Evolutionary conservation across 1,140 invertebrate genomes (phyloP).

Genomic region (Drosophila pruinosa): DNA sequence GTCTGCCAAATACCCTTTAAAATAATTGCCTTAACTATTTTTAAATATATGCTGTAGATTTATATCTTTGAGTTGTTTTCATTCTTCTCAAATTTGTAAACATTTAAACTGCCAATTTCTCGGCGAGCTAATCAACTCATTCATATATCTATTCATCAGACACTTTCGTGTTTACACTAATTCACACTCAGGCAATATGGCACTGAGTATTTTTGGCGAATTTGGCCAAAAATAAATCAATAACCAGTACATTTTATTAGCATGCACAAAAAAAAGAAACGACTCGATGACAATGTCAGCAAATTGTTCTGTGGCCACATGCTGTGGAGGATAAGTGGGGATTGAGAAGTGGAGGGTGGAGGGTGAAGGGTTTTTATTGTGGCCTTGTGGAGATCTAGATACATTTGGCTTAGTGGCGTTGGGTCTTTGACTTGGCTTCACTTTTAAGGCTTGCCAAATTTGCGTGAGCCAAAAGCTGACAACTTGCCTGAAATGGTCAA

Average conservation of each 20-base stretch:
- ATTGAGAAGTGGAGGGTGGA: too few relatives aligned
- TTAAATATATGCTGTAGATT: too few relatives aligned
- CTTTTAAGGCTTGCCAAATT: slow-evolving; percentile 42
- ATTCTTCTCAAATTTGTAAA: too few relatives aligned
- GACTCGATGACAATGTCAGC: slow-evolving; percentile 10
- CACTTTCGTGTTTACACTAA: not conserved
- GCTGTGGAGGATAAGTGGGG: not conserved
- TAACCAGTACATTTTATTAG: not conserved
- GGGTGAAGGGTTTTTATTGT: slow-evolving; percentile 9
- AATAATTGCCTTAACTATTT: too few relatives aligned
- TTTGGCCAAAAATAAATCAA: slow-evolving; percentile 11
- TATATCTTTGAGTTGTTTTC: too few relatives aligned
- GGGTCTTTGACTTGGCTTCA: slow-evolving; percentile 35
- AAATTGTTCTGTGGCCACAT: slow-evolving; percentile 5
- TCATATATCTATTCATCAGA: too few relatives aligned
- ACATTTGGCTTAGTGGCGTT: not conserved
- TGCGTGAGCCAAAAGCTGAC: slow-evolving; percentile 14
- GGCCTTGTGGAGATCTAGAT: slow-evolving; percentile 30
- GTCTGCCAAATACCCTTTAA: not conserved
- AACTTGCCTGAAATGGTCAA: slow-evolving; percentile 39
- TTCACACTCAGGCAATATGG: not conserved
- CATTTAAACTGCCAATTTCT: too few relatives aligned
- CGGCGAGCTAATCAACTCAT: too few relatives aligned
- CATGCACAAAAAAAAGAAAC: not conserved
- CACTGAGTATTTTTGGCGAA: not conserved